These are phyloP conservation scores for Eurystomus glaucurus DNA, from an alignment of 2,797 vertebrate species.

Conservation along the genomic window DNA sequence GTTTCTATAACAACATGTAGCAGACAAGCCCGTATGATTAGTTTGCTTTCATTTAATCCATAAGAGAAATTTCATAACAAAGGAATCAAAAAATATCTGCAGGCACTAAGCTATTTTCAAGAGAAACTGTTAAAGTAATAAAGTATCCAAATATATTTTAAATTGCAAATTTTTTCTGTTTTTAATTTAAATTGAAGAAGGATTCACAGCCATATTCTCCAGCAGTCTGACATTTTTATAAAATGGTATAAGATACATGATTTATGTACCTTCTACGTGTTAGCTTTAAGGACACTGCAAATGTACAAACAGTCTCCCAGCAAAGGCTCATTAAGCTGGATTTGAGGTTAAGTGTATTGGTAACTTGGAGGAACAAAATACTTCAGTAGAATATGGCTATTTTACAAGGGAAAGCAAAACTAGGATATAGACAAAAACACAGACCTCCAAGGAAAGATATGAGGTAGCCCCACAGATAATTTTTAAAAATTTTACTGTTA, in stretches of 20 bases:
- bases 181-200: slow-evolving; percentile 14
- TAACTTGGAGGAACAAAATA: neutral
- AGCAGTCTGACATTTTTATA: neutral
- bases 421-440: neutral
- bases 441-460: neutral
- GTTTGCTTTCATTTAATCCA: neutral
- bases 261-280: neutral
- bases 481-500: neutral
- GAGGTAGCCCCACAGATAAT: neutral
- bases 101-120: slow-evolving; percentile 34
- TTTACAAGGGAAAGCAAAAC: slow-evolving; percentile 21
- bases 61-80: slow-evolving; percentile 45
- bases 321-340: neutral
- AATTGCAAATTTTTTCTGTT: neutral
- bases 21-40: slow-evolving; percentile 32
- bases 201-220: neutral
- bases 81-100: slow-evolving; percentile 38
- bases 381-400: neutral
- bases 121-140: slow-evolving; percentile 19
- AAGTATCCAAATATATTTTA: neutral
- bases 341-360: neutral
- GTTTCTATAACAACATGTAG: slow-evolving; percentile 59
- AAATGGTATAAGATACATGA: neutral
- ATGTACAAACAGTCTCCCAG: neutral
- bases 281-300: neutral